Evolutionary conservation across 2,888 invertebrate species (phyloP).

Genomic region (Linyphia triangularis): DNA sequence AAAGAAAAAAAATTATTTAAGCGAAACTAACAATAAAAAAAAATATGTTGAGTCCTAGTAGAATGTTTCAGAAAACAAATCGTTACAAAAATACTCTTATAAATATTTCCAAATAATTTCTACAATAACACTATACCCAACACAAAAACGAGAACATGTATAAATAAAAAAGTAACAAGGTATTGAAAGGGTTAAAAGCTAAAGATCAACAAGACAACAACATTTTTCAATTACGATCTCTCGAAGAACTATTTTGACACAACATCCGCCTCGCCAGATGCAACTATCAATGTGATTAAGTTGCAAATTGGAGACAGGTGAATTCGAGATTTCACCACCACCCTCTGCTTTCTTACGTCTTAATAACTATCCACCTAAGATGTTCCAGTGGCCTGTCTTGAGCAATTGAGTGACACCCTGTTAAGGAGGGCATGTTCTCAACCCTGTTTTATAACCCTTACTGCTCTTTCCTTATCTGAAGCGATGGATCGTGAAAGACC

Average conservation of each 20-base stretch:
- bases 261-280: neutral
- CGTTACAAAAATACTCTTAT: no score
- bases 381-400: neutral
- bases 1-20: no score
- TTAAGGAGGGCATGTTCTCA: neutral
- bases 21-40: no score
- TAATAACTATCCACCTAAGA: neutral
- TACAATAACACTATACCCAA: no score
- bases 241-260: neutral
- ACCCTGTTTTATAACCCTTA: neutral
- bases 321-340: neutral
- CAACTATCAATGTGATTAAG: neutral
- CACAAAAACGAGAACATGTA: no score
- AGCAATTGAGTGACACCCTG: neutral
- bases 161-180: no score
- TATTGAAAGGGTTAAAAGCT: no score
- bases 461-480: neutral
- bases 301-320: conserved; percentile 3
- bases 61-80: no score
- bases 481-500: neutral
- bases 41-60: no score
- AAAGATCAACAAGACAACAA: neutral
- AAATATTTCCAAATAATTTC: no score
- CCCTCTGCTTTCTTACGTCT: neutral
- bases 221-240: neutral